Evolutionary conservation across 2,797 vertebrate species (phyloP).

Genomic region (Hydrophis major): DNA sequence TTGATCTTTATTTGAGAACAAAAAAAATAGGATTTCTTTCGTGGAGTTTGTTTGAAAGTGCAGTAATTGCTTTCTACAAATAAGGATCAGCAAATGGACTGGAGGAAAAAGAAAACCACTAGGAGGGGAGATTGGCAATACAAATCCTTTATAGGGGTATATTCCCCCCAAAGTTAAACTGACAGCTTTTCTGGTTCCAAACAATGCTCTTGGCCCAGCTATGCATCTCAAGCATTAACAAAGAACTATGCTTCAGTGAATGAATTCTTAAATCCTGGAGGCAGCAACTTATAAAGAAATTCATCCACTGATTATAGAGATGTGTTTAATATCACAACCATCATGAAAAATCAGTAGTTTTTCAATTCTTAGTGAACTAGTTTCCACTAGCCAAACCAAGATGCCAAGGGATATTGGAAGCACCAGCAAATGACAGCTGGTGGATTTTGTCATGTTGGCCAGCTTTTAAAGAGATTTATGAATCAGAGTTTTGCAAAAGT

Average conservation of each 20-base stretch:
- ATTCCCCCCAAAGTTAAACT: background rate
- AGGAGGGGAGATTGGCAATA: constrained; percentile 53
- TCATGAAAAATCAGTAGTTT: background rate
- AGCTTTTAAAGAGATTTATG: background rate
- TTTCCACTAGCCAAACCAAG: background rate
- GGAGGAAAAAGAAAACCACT: constrained; percentile 61
- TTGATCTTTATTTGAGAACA: constrained; percentile 67
- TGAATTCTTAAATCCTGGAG: background rate
- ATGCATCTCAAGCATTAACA: background rate
- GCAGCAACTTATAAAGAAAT: background rate
- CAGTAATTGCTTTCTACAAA: constrained; percentile 72
- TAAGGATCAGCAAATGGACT: constrained; percentile 61
- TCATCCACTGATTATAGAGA: background rate
- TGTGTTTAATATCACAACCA: background rate
- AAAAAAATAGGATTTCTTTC: constrained; percentile 41
- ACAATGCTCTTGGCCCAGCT: background rate
- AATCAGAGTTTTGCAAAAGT: background rate
- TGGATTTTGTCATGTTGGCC: background rate
- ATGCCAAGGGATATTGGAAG: background rate
- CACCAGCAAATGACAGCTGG: background rate
- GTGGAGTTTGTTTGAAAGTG: constrained; percentile 72
- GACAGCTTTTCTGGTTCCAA: background rate
- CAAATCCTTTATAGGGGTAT: constrained; percentile 55
- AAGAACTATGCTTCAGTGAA: background rate
- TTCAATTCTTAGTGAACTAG: background rate